Percentiles rank a stretch among this genome's conserved stretches.
phyloP scores from a whole-genome alignment of 2,113 vertebrate genomes.

The Seriola rivoliana region DNA sequence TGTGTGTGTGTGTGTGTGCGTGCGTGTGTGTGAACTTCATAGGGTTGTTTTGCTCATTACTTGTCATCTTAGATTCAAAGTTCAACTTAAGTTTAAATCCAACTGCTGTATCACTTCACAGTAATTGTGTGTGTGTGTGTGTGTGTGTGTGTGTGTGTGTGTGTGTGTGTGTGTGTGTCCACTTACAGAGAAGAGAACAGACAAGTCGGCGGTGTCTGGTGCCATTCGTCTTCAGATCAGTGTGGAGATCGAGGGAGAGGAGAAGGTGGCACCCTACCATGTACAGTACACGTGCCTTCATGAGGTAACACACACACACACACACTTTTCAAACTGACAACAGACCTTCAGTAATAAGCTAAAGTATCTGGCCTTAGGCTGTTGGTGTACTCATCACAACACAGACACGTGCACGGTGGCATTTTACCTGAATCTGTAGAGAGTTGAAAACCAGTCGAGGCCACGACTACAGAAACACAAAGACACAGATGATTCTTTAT shows the following conservation, averaged over 20 bases:
- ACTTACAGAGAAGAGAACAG: slow-evolving; percentile 93
- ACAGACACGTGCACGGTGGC: neutral
- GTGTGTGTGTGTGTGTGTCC: slow-evolving; percentile 28
- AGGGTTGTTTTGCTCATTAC: slow-evolving; percentile 10
- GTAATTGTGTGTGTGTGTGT: neutral
- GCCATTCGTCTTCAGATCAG: slow-evolving; percentile 95
- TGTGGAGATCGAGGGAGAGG: slow-evolving; percentile 97
- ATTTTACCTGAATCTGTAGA: neutral
- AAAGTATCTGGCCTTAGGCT: neutral
- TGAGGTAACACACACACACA: slow-evolving; percentile 86
- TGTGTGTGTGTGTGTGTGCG: neutral
- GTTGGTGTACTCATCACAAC: neutral
- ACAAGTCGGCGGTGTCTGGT: slow-evolving; percentile 96
- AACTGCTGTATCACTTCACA: neutral
- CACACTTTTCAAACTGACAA: neutral
- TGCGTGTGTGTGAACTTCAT: neutral
- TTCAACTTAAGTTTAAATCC: slow-evolving; percentile 2
- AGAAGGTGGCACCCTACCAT: slow-evolving; percentile 96
- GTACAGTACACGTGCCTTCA: slow-evolving; percentile 96
- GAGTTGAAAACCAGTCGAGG: neutral
- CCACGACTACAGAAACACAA: neutral
- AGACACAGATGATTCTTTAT: neutral
- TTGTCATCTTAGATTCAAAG: neutral
- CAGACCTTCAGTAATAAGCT: neutral
- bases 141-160: slow-evolving; percentile 17